Percentiles rank a stretch among this genome's conserved stretches.
phyloP scores from a whole-genome alignment of 2,797 vertebrate species.

The Orestias chungarensis region DNA sequence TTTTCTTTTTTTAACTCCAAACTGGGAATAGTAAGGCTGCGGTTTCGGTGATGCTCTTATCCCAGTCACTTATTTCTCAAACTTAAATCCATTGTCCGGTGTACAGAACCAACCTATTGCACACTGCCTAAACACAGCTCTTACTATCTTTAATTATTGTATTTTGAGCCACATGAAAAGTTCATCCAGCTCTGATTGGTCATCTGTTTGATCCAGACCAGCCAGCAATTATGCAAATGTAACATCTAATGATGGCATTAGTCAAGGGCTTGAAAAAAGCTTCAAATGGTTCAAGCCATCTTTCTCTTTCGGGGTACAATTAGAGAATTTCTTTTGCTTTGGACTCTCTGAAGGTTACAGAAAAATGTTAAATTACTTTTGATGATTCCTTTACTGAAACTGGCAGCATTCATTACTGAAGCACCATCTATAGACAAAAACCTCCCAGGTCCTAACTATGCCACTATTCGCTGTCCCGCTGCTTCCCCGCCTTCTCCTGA shows the following conservation, averaged over 20 bases:
- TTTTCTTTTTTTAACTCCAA: neutral
- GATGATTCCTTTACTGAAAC: slow-evolving; percentile 14
- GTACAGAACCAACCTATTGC: no score
- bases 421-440: slow-evolving; percentile 49
- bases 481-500: slow-evolving; percentile 33
- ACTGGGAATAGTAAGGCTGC: no score
- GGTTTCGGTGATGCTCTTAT: no score
- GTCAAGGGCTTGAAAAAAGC: neutral
- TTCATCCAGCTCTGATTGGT: neutral
- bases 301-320: neutral
- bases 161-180: neutral
- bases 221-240: neutral
- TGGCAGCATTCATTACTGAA: slow-evolving; percentile 33
- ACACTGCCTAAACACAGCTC: no score
- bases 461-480: slow-evolving; percentile 31
- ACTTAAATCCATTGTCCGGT: no score
- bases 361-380: neutral
- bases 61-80: no score
- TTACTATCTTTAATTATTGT: neutral
- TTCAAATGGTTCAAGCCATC: neutral
- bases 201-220: neutral
- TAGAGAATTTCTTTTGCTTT: neutral
- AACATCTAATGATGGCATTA: slow-evolving; percentile 1
- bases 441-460: slow-evolving; percentile 38
- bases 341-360: neutral